phyloP scores from a whole-genome alignment of 2,113 vertebrate species.

The Lophotis ruficrista region DNA sequence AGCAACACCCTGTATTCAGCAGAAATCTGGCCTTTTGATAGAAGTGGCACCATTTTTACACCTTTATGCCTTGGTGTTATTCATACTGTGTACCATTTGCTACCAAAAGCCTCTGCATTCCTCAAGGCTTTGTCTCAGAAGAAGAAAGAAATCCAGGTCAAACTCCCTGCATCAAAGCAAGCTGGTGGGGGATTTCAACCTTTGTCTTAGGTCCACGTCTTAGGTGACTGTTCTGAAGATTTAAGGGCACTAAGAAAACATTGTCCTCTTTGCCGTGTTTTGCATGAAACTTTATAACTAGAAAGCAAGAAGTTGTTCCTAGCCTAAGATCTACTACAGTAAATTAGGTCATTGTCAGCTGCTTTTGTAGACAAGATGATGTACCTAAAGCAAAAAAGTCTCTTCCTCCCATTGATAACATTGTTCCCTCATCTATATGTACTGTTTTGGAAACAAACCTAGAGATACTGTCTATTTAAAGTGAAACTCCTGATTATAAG shows the following conservation, averaged over 20 bases:
- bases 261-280: neutral
- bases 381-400: neutral
- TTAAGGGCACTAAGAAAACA: conserved; percentile 27
- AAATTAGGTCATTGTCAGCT: conserved; percentile 48
- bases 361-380: neutral
- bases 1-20: neutral
- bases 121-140: conserved; percentile 57
- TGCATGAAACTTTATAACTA: conserved; percentile 12
- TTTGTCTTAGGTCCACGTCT: conserved; percentile 28
- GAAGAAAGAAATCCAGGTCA: conserved; percentile 48
- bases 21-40: neutral
- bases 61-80: neutral
- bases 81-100: conserved; percentile 19
- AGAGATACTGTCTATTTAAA: neutral
- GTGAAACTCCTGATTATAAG: neutral
- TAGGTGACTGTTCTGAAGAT: conserved; percentile 27
- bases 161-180: conserved; percentile 29
- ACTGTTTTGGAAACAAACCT: neutral
- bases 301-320: neutral
- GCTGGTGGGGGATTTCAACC: conserved; percentile 43
- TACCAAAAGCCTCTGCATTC: conserved; percentile 12
- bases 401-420: conserved; percentile 5
- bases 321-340: neutral
- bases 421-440: neutral
- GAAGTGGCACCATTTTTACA: neutral